phyloP scores from a whole-genome alignment of 2,797 vertebrate genomes.

The Triplophysa bombifrons region DNA sequence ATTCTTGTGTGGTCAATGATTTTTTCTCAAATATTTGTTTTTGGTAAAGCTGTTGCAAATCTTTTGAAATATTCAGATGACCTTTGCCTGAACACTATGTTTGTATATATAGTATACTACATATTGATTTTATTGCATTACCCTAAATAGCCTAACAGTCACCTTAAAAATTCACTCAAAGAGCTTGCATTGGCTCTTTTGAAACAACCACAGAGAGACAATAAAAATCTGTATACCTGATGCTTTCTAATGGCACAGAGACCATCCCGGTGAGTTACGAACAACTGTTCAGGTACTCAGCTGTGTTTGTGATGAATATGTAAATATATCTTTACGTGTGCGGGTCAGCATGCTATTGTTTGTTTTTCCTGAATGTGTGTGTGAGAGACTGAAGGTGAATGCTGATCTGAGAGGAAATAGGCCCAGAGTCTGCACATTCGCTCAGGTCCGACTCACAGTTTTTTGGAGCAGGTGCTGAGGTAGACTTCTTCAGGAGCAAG shows the following conservation, averaged over 20 bases:
- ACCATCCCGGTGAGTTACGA: conserved; percentile 8
- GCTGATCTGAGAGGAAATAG: conserved; percentile 76
- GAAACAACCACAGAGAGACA: conserved; percentile 11
- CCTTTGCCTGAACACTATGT: neutral
- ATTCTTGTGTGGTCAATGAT: neutral
- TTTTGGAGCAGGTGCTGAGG: conserved; percentile 78
- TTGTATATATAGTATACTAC: neutral
- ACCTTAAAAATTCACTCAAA: neutral
- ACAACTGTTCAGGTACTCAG: conserved; percentile 43
- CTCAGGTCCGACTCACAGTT: conserved; percentile 70
- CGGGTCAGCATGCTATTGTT: conserved; percentile 46
- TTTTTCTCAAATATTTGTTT: neutral
- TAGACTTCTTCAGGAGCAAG: conserved; percentile 70
- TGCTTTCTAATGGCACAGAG: conserved; percentile 7
- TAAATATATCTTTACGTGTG: conserved; percentile 41
- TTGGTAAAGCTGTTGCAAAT: neutral
- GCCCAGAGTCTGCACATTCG: conserved; percentile 73
- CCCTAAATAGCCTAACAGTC: neutral
- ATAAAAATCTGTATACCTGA: neutral
- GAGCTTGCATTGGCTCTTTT: neutral
- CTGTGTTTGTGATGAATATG: conserved; percentile 56
- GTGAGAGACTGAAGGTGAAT: conserved; percentile 60
- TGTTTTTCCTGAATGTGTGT: conserved; percentile 45
- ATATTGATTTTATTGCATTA: neutral
- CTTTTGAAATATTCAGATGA: neutral